Conservation (phyloP, 2,797 vertebrate species). For the Anniella stebbinsi region DNA sequence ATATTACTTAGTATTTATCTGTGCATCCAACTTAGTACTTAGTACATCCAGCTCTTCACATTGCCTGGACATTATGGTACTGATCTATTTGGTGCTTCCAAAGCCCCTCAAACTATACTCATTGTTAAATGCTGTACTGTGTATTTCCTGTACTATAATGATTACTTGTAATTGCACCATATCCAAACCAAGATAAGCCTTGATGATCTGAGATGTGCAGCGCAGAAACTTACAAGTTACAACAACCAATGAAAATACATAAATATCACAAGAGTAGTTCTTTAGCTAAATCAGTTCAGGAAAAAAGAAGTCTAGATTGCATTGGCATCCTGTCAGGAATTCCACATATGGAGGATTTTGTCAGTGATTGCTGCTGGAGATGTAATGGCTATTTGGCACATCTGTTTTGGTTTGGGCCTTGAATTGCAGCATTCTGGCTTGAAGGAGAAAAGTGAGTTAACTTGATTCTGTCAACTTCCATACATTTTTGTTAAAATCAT, state of each 20-base stretch:
- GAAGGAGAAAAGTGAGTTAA: neutral
- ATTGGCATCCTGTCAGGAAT: neutral
- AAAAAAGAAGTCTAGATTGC: too few species aligned
- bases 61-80: neutral
- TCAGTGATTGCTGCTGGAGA: neutral
- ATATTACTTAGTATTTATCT: too few species aligned
- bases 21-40: too few species aligned
- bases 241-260: neutral
- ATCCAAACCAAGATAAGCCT: too few species aligned
- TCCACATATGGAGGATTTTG: neutral
- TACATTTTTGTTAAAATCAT: neutral
- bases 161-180: too few species aligned
- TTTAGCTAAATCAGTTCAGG: too few species aligned
- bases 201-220: neutral
- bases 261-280: neutral
- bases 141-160: too few species aligned
- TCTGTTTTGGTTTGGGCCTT: neutral
- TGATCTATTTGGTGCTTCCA: too few species aligned
- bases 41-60: neutral
- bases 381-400: neutral
- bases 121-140: too few species aligned
- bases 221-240: neutral
- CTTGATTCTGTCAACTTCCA: neutral
- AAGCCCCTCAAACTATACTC: too few species aligned
- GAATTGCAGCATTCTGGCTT: neutral